Evolutionary conservation across 2,797 vertebrate genomes (phyloP), one percentile per base, ranked within the genome.

Genomic region (Poeciliopsis presidionis): DNA sequence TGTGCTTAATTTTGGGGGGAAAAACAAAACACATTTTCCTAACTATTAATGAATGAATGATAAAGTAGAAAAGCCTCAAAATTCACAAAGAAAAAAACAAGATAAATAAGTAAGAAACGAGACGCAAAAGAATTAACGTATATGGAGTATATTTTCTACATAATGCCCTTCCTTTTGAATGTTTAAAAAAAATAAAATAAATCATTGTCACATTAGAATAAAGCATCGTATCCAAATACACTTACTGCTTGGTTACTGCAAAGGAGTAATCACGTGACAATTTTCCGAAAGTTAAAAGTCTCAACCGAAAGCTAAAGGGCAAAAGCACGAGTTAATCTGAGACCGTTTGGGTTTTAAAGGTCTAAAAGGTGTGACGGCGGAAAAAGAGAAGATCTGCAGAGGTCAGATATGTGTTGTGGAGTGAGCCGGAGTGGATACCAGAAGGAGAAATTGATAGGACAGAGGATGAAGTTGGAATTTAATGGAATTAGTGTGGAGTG

Each of bases 351-450:
- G 36, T 71, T 47, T 76, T 51, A n/a, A 13, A 76, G 13, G 36
- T 82, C 75, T 73, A 76, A 78, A 53, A 28, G 59, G 45, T 43
- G n/a, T 47, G 28, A 49, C 30, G 39, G 69, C 5, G 63, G 63
- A 63, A 84, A 80, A 85, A 72, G 79, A 28, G 13, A 8, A 74
- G 65, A 36, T 72, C 12, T 75, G 33, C 33, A 0, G 43, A 63
- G 76, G 86, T 84, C 76, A 74, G 79, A 73, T 77, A 73, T 65
- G 72, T 76, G 78, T 73, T 33, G 67, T 25, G 43, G 73, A 73
- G 76, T 70, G 51, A 57, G 70, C 72, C 8, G 16, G 43, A 77
- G 82, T 30, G 43, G 51, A 59, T 69, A 74, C 71, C 45, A 70
- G 69, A 6, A 2, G 59, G 71, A 72, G 14, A 76, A 39, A 71